Evolutionary conservation across 1,140 invertebrate genomes (phyloP).

Genomic region (Anastatus disparis): DNA sequence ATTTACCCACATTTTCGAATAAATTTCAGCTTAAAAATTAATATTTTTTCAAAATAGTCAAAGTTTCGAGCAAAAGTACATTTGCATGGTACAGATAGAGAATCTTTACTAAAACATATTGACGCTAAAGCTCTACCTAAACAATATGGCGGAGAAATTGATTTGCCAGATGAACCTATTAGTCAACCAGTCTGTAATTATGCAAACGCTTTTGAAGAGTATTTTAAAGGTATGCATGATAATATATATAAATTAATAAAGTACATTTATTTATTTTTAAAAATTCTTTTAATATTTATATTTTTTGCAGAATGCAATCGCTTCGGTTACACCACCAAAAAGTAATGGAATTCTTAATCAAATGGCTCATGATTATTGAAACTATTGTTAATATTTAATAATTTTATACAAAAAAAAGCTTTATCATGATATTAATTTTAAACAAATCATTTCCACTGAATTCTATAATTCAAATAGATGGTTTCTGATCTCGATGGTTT

Average conservation of each 20-base stretch:
- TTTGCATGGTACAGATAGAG: constrained; percentile 80
- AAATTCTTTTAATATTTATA: background rate
- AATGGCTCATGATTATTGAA: too few species aligned
- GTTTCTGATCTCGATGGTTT: too few species aligned
- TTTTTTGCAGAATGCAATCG: constrained; percentile 12
- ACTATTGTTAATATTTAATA: too few species aligned
- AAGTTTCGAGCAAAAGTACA: constrained; percentile 72
- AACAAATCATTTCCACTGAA: too few species aligned
- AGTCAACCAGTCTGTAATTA: constrained; percentile 67
- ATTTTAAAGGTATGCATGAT: constrained; percentile 71
- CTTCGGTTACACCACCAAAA: constrained; percentile 14
- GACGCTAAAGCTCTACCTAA: constrained; percentile 73
- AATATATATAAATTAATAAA: too few species aligned
- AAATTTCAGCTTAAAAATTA: too few species aligned
- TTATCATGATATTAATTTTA: too few species aligned
- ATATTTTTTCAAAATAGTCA: constrained; percentile 52
- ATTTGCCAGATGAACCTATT: constrained; percentile 66
- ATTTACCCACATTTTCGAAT: too few species aligned
- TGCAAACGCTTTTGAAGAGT: constrained; percentile 67
- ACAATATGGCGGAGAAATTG: constrained; percentile 75
- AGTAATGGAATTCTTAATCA: too few species aligned
- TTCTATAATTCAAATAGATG: too few species aligned
- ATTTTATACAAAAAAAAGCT: too few species aligned
- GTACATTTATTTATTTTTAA: background rate
- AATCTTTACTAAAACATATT: constrained; percentile 73